A percentile compares a stretch with the other conserved stretches of the same genome.
These are phyloP conservation scores for Mobula hypostoma DNA, from an alignment of 2,113 vertebrate species.

Conservation along the genomic window DNA sequence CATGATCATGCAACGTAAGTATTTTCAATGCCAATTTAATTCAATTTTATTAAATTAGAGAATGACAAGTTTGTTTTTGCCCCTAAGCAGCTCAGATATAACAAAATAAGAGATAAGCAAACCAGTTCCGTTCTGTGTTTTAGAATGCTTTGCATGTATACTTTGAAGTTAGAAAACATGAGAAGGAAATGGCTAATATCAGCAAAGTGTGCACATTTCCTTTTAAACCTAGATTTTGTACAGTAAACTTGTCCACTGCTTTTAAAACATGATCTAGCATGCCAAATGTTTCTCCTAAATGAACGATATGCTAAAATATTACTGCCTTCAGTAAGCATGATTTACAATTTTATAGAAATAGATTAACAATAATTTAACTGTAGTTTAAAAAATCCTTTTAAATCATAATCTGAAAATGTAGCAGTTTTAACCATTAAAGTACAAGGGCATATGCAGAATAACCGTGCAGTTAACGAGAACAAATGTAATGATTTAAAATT, in stretches of 20 bases:
- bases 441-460: background rate
- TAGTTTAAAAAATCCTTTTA: background rate
- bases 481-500: background rate
- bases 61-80: background rate
- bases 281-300: background rate
- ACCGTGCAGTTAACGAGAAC: background rate
- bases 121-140: constrained; percentile 4
- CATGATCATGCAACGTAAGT: background rate
- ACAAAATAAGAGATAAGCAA: constrained; percentile 10
- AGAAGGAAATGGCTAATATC: constrained; percentile 31
- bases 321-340: background rate
- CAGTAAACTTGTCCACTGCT: constrained; percentile 12
- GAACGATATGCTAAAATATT: background rate
- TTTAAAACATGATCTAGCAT: background rate
- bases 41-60: background rate
- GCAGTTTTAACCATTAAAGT: background rate
- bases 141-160: background rate
- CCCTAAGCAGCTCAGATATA: background rate
- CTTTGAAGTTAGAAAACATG: constrained; percentile 19
- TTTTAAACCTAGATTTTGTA: background rate
- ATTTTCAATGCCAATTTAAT: background rate
- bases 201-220: constrained; percentile 21
- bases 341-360: background rate
- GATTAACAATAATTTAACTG: background rate
- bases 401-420: background rate